Conservation (phyloP, 1,140 invertebrate genomes). For the Phymastichus coffea region DNA sequence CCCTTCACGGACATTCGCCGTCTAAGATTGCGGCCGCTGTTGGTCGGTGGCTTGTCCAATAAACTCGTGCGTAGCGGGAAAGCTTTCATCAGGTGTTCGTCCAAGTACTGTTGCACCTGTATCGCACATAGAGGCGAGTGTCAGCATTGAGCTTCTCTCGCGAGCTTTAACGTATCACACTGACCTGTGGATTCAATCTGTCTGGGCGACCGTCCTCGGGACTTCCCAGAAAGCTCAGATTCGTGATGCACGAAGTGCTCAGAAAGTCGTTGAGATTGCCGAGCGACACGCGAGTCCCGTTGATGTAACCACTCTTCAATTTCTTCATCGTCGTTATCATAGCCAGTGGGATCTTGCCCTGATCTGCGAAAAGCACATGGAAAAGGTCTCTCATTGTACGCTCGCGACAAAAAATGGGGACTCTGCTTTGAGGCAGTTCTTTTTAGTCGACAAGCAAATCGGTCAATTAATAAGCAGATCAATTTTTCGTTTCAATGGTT, state of each 20-base stretch:
- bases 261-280: constrained; percentile 90
- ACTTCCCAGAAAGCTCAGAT: constrained; percentile 90
- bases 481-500: constrained; percentile 10
- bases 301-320: constrained; percentile 97
- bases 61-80: constrained; percentile 72
- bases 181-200: constrained; percentile 55
- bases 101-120: constrained; percentile 83
- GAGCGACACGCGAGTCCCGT: constrained; percentile 92
- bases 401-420: no score
- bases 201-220: constrained; percentile 89
- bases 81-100: constrained; percentile 80
- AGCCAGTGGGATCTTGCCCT: constrained; percentile 86
- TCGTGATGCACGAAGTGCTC: constrained; percentile 93
- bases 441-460: no score
- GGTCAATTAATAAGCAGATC: constrained; percentile 9
- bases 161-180: no score
- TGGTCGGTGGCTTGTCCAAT: constrained; percentile 56
- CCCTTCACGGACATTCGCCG: constrained; percentile 81
- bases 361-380: constrained; percentile 71
- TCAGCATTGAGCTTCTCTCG: no score
- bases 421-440: no score
- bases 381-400: neutral
- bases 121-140: no score
- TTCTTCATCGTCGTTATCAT: constrained; percentile 98
- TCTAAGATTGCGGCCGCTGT: constrained; percentile 60